Conservation (phyloP, 2,888 invertebrate species). For the Tridacna gigas region DNA sequence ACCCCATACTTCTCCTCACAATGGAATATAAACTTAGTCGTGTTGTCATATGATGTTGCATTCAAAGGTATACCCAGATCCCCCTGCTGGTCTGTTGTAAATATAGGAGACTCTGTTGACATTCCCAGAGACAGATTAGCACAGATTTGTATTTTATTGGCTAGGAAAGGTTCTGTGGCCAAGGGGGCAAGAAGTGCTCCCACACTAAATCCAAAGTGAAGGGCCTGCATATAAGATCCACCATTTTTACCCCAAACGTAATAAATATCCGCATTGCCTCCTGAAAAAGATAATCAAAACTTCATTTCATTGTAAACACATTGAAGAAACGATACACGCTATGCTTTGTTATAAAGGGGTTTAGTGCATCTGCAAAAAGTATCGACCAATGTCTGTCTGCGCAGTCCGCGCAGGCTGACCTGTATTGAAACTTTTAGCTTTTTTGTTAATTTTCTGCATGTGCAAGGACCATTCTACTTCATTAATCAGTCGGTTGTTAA, state of each 20-base stretch:
- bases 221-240: constrained; percentile 8
- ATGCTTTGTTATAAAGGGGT: too few relatives aligned
- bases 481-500: too few relatives aligned
- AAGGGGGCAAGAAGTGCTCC: constrained; percentile 13
- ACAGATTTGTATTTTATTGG: constrained; percentile 22
- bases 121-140: background rate
- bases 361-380: too few relatives aligned
- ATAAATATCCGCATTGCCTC: constrained; percentile 51
- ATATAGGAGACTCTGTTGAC: background rate
- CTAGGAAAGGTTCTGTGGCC: constrained; percentile 34
- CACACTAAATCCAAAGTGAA: constrained; percentile 15
- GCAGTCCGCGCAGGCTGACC: too few relatives aligned
- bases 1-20: constrained; percentile 39
- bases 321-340: too few relatives aligned
- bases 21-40: background rate
- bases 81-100: background rate
- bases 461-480: too few relatives aligned
- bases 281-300: constrained; percentile 18
- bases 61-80: background rate
- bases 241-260: constrained; percentile 45
- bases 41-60: background rate
- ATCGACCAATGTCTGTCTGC: too few relatives aligned
- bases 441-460: too few relatives aligned
- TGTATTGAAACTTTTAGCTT: too few relatives aligned
- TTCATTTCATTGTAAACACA: background rate